phyloP scores from a whole-genome alignment of 2,797 vertebrate species.

The Myotis planiceps region DNA sequence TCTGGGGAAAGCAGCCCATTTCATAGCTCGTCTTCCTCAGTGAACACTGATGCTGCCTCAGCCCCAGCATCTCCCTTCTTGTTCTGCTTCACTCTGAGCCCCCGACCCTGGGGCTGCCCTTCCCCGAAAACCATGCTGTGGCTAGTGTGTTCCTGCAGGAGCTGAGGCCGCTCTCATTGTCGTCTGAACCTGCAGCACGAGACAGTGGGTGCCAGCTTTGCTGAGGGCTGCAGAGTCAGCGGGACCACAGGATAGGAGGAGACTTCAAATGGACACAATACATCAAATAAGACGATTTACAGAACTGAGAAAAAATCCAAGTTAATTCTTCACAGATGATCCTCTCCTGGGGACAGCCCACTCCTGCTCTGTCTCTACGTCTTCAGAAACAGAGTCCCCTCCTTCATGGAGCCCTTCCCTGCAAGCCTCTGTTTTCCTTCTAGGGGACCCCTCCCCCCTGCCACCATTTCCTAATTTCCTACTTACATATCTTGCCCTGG shows the following conservation, averaged over 20 bases:
- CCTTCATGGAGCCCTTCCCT: background rate
- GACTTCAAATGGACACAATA: background rate
- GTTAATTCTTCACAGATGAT: background rate
- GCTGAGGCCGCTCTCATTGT: background rate
- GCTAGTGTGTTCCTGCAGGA: too few relatives aligned
- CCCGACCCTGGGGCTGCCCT: background rate
- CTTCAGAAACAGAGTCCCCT: background rate
- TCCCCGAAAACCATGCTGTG: background rate
- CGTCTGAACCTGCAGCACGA: too few relatives aligned
- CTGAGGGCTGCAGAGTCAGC: background rate
- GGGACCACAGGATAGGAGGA: background rate
- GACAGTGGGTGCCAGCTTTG: background rate
- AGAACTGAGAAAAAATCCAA: background rate
- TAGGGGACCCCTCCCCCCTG: background rate
- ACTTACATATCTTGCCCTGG: background rate
- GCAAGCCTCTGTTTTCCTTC: background rate
- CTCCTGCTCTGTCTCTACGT: too few relatives aligned
- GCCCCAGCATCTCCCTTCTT: background rate
- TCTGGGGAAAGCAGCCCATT: background rate
- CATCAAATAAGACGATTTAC: background rate
- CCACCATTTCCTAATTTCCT: background rate
- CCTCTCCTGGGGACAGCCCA: too few relatives aligned
- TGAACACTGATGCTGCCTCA: background rate
- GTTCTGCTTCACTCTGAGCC: background rate
- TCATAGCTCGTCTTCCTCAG: background rate